phyloP scores from a whole-genome alignment of 64 coral and sea anemone genomes.

The Anthopleura sola region DNA sequence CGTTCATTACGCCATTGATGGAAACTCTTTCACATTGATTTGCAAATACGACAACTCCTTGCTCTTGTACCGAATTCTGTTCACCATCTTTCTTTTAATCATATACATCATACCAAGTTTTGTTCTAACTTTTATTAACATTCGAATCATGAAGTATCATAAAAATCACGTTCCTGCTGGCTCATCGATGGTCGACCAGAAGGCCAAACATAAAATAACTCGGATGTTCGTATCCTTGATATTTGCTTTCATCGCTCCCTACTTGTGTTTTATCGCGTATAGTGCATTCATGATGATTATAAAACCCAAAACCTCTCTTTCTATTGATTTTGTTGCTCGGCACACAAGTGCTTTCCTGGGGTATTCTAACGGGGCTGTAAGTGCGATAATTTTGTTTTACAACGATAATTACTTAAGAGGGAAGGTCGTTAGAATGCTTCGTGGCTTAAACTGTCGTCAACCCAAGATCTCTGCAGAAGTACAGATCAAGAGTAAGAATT shows the following conservation, averaged over 20 bases:
- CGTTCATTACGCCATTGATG: not conserved
- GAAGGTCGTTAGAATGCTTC: too few relatives aligned
- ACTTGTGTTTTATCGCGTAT: not conserved
- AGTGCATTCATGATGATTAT: not conserved
- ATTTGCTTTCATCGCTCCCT: not conserved
- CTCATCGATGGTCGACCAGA: not conserved
- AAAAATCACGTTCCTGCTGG: too few relatives aligned
- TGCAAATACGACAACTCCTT: constrained; percentile 1
- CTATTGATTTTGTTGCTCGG: not conserved
- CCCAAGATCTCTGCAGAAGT: too few relatives aligned
- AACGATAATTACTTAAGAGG: too few relatives aligned
- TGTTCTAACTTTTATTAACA: not conserved
- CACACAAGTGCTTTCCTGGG: not conserved
- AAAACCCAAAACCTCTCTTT: not conserved
- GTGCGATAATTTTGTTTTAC: not conserved
- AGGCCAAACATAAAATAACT: not conserved
- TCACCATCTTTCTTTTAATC: not conserved
- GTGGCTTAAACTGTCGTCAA: too few relatives aligned
- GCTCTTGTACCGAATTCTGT: not conserved
- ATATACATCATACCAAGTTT: not conserved
- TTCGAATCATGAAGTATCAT: not conserved
- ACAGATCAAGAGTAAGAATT: too few relatives aligned
- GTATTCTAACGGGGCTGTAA: not conserved
- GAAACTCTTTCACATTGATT: not conserved
- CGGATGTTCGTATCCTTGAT: too few relatives aligned